phyloP scores from a whole-genome alignment of 2,113 vertebrate species.

The Antechinus stuartii region DNA sequence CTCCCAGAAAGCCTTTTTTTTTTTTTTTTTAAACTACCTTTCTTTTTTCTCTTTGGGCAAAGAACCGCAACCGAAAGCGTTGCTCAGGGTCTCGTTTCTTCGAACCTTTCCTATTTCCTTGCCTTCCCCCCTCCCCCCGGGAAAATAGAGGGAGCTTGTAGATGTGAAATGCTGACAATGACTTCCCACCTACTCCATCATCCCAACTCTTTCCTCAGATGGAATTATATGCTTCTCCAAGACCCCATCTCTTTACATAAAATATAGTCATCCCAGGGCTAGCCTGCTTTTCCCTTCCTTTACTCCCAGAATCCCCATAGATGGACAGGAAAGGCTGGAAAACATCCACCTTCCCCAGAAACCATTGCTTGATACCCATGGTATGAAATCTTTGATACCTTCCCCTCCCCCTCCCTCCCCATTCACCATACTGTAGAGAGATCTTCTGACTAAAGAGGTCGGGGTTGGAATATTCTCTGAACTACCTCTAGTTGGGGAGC shows the following conservation, averaged over 20 bases:
- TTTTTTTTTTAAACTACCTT: background rate
- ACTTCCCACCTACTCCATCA: background rate
- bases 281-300: background rate
- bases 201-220: background rate
- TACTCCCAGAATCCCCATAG: background rate
- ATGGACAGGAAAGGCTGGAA: background rate
- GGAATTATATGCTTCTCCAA: constrained; percentile 7
- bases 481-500: constrained; percentile 19
- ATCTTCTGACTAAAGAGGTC: constrained; percentile 20
- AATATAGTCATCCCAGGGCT: background rate
- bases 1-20: background rate
- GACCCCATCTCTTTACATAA: background rate
- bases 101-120: background rate
- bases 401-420: background rate
- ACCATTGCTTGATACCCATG: background rate
- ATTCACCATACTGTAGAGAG: background rate
- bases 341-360: constrained; percentile 4
- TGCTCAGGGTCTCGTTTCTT: constrained; percentile 37
- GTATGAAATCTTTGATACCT: background rate
- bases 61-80: constrained; percentile 2
- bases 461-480: constrained; percentile 24
- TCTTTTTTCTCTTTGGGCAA: constrained; percentile 26
- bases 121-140: constrained; percentile 30
- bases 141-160: constrained; percentile 3
- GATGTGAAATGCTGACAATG: constrained; percentile 13